Percentiles rank a stretch among this genome's conserved stretches.
phyloP scores from a whole-genome alignment of 2,113 vertebrate species.

The Rattus rattus region DNA sequence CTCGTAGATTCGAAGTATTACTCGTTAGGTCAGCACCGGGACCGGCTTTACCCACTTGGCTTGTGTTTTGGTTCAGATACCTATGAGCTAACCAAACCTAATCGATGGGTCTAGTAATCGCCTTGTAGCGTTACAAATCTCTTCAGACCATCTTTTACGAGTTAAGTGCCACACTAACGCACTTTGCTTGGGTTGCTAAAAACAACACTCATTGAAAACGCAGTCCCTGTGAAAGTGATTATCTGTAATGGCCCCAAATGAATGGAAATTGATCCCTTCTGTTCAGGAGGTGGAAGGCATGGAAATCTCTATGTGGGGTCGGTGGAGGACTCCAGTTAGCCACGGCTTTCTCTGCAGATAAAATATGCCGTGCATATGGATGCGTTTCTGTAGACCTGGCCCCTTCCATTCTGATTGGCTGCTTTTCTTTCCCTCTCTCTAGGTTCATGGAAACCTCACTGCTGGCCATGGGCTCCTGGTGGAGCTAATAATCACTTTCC shows the following conservation, averaged over 20 bases:
- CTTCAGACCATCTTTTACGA: slow-evolving; percentile 75
- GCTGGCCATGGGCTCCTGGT: slow-evolving; percentile 94
- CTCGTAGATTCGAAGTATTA: slow-evolving; percentile 79
- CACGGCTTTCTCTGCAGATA: neutral
- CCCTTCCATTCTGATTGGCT: slow-evolving; percentile 67
- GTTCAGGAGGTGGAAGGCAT: neutral
- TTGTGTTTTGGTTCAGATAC: slow-evolving; percentile 87
- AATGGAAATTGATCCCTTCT: neutral
- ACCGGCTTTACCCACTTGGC: slow-evolving; percentile 60
- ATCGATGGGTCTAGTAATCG: slow-evolving; percentile 85
- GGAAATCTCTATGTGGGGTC: neutral
- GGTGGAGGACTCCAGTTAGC: neutral
- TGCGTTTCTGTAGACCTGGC: neutral
- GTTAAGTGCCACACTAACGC: slow-evolving; percentile 80
- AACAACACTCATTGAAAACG: slow-evolving; percentile 38
- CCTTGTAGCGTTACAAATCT: slow-evolving; percentile 84
- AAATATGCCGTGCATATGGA: neutral
- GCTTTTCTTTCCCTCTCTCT: slow-evolving; percentile 66
- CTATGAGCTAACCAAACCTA: slow-evolving; percentile 87
- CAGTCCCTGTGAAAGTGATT: slow-evolving; percentile 66
- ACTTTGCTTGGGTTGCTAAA: slow-evolving; percentile 67
- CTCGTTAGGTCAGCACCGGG: slow-evolving; percentile 80
- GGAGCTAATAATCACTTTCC: slow-evolving; percentile 97
- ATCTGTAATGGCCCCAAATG: slow-evolving; percentile 38
- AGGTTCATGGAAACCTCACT: slow-evolving; percentile 92